phyloP scores from a whole-genome alignment of 1,140 invertebrate genomes.

The Bombyx mandarina region DNA sequence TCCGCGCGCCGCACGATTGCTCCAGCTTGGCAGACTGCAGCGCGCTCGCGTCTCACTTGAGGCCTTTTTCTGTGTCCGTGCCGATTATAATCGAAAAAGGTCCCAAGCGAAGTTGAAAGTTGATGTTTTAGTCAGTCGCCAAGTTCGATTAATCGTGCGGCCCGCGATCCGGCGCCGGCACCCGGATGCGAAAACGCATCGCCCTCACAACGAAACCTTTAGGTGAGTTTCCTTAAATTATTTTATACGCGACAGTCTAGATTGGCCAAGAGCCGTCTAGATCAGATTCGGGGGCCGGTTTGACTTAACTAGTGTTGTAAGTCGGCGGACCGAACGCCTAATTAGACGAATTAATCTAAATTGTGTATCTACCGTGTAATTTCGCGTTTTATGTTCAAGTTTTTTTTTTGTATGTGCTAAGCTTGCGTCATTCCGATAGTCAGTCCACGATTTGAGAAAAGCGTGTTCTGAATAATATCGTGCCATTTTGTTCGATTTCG shows the following conservation, averaged over 20 bases:
- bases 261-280: slow-evolving; percentile 5
- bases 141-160: slow-evolving; percentile 18
- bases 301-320: slow-evolving; percentile 13
- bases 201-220: not conserved
- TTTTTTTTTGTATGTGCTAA: no score
- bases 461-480: no score
- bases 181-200: slow-evolving; percentile 6
- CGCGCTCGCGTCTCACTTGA: slow-evolving; percentile 14
- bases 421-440: no score
- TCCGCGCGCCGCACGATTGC: slow-evolving; percentile 28
- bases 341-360: slow-evolving; percentile 10
- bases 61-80: slow-evolving; percentile 11
- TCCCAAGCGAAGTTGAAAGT: slow-evolving; percentile 4
- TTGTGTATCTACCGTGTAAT: not conserved
- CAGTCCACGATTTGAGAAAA: no score
- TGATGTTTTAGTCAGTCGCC: slow-evolving; percentile 6
- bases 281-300: slow-evolving; percentile 5
- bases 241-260: not conserved
- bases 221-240: slow-evolving; percentile 8
- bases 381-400: no score
- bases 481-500: no score
- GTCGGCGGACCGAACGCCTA: slow-evolving; percentile 5
- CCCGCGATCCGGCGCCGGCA: slow-evolving; percentile 3
- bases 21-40: slow-evolving; percentile 14
- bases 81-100: slow-evolving; percentile 5